Conservation (phyloP, 2,888 invertebrate genomes). For the Melinaea menophilus region DNA sequence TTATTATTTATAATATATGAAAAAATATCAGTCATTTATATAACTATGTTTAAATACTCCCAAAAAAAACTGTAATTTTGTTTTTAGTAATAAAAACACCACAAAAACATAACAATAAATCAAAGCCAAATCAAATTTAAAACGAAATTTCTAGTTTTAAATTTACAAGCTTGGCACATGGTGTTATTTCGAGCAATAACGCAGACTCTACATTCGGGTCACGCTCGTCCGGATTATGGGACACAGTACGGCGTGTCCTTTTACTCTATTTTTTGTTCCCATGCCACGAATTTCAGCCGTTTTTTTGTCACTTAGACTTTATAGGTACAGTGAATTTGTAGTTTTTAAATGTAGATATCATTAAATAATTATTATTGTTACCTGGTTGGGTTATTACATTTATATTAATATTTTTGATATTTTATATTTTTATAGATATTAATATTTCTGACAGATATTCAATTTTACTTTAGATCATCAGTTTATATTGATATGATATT, state of each 20-base stretch:
- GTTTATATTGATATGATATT: too few species aligned
- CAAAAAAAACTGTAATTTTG: too few species aligned
- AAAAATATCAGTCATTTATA: too few species aligned
- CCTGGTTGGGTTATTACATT: too few species aligned
- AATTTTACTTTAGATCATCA: too few species aligned
- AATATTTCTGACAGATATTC: too few species aligned
- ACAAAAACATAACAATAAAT: background rate
- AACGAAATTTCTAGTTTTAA: conserved; percentile 8
- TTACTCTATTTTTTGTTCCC: conserved; percentile 33
- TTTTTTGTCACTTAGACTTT: background rate
- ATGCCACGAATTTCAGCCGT: conserved; percentile 12
- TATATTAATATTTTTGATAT: too few species aligned
- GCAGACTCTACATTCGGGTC: conserved; percentile 36
- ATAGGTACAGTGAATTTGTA: background rate
- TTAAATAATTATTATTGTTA: too few species aligned
- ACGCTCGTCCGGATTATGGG: conserved; percentile 36
- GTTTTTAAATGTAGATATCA: background rate
- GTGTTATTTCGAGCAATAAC: conserved; percentile 32
- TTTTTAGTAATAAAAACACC: background rate
- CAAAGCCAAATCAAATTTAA: background rate
- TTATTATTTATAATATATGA: too few species aligned
- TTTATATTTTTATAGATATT: too few species aligned
- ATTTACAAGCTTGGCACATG: conserved; percentile 12
- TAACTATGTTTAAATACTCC: too few species aligned
- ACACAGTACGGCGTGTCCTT: conserved; percentile 33